Evolutionary conservation across 1,140 invertebrate species (phyloP), one percentile per base, ranked within the genome.

Genomic region (silkworm (Bombyx mori)): DNA sequence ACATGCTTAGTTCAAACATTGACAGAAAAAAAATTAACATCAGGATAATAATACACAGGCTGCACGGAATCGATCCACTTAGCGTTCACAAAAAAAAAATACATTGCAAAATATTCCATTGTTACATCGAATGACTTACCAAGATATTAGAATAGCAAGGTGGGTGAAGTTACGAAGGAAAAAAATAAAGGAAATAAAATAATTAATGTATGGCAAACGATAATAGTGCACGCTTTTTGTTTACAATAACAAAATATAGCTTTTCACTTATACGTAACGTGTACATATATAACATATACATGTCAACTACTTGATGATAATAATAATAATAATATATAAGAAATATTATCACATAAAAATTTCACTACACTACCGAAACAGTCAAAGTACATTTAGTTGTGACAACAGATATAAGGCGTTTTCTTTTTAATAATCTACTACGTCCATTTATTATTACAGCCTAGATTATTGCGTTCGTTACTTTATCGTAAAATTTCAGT

Each of bases 1-100:
- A 86, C 82, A 85, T 86, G 82, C 80, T 86, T 86, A 86, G 73
- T 79, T 84, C 73, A 86, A 86, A 86, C 83, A 84, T 86, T 84
- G 82, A 81, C 80, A 80, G 79, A 83, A 86, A 84, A 80, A 84
- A 86, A 84, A 84, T 84, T 81, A 83, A 86, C 83, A 86, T 82
- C 75, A 83, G 79, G 69, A 82, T 85, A 86, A 82, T 84, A 86
- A 82, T 84, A 86, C 83, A 86, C 81, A 86, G 75, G n/a, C 45
- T 47, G 8, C n/a, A 47, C 45, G 8, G 8, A 6, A 73, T 80
- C 68, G 79, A 83, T 81, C 77, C 80, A 77, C 77, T 81, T 83
- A 82, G 66, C 60, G 64, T 74, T 71, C 12, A n/a, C 10, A 12
- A 76, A 73, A 72, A 79, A 79, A 74, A 74, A 66, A 75, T 75